Evolutionary conservation across 2,797 vertebrate genomes (phyloP), one percentile per base, ranked within the genome.

Genomic region (Basileuterus tristriatus): DNA sequence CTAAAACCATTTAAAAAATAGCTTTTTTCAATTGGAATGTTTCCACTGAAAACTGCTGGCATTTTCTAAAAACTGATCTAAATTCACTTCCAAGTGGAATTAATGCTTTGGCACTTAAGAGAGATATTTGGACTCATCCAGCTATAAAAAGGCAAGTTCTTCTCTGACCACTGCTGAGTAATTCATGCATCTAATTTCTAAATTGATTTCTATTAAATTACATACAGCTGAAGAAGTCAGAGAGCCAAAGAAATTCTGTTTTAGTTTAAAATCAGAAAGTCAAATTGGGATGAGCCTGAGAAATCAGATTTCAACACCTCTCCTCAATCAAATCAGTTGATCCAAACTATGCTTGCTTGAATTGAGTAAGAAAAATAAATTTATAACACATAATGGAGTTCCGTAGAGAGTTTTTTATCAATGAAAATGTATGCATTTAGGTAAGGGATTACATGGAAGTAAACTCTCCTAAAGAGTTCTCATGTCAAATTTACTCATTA

Each of bases 51-150:
- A 89, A 67, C 17, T 50, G 37, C 29, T 44, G 20, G 5, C 49
- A 30, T 76, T 89, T 94, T 89, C 11, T 12, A 81, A 92, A 84
- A 92, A 26, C 12, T n/a, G 17, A 68, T 80, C 46, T 64, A 72
- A 83, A 86, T 75, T 78, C 29, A 4, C 29, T 49, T 85, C 24
- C 19, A 70, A 55, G 29, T 20, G 15, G 22, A 75, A 79, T 39
- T 58, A 83, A 52, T 60, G 11, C 6, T 71, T 83, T 71, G 86
- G 53, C 30, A 81, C 46, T 94, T 89, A 32, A 56, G 75, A 83
- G 34, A 86, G 65, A 26, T 78, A 71, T 62, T 70, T 79, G 26
- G 43, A 69, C 20, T 71, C 72, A 58, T 46, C 2, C 20, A 88
- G 20, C 15, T n/a, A 49, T 36, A n/a, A 79, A 80, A 84, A 75